Base-by-base conservation (phyloP, 2,113 vertebrate genomes). In the Budorcas taxicolor region DNA sequence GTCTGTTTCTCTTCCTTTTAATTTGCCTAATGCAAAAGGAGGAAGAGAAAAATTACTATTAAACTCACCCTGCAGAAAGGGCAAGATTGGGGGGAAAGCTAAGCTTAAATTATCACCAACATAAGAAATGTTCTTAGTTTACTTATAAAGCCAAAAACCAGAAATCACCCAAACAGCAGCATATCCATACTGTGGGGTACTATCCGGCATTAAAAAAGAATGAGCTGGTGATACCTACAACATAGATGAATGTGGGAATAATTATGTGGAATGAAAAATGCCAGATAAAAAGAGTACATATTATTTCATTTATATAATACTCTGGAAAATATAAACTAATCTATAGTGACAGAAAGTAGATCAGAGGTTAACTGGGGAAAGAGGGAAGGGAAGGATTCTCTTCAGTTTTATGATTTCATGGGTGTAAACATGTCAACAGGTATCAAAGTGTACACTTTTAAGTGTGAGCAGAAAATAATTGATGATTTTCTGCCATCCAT, bases 51-150 rank as follows among this genome's bases (percentile, higher is more conserved):
- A 91, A 52, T n/a, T 31, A 78, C 74, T 64, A 23, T 36, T 60
- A 90, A 94, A 50, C 12, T 91, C 50, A 95, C 50, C 92, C 29
- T 94, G n/a, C 57, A 94, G 43, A 96, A 78, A 64, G 33, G 23
- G 12, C 64, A 88, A 94, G 50, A 87, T 16, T 78, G 7, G 16
- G 1, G 11, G 60, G 19, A 17, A 43, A 74, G 9, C 50, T 86
- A 91, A 86, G 50, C 47, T 94, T 76, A 84, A 64, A 96, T 84
- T 93, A 91, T 81, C 64, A 58, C 82, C 96, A 40, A 83, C 57
- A 62, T 33, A 57, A 83, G 31, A 7, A 43, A 87, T 83, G 45
- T 55, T 92, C 74, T 92, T 47, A 92, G 40, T 76, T 96, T 81
- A 78, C 31, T 87, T 78, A 50, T 9, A 29, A 85, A 76, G 80